Conservation (phyloP, 2,113 vertebrate genomes). For the Gadus macrocephalus region DNA sequence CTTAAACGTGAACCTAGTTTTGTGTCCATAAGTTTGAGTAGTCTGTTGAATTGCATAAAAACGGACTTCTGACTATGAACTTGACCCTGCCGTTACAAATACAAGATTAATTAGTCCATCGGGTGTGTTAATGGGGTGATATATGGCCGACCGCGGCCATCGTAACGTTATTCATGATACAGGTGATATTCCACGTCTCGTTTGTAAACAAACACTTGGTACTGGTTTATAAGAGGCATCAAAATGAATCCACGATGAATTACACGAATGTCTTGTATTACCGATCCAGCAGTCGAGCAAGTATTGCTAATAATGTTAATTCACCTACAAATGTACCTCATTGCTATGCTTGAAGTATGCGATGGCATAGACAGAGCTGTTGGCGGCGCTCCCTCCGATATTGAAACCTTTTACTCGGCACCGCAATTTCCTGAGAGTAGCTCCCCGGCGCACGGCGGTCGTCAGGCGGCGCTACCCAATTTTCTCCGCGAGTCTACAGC, state of each 20-base stretch:
- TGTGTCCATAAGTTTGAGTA: background rate
- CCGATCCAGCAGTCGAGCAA: background rate
- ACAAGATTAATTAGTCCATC: no score
- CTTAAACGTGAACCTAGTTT: background rate
- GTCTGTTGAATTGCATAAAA: background rate
- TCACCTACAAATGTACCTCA: background rate
- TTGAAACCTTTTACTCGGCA: conserved; percentile 56
- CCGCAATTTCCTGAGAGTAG: conserved; percentile 67
- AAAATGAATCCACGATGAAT: no score
- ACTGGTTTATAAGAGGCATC: no score
- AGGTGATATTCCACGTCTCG: no score
- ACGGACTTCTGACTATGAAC: background rate
- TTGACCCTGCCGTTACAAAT: background rate
- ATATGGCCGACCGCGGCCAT: no score
- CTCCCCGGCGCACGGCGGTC: conserved; percentile 69
- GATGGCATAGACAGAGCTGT: conserved; percentile 69
- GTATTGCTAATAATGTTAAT: background rate
- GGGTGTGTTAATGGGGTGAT: no score
- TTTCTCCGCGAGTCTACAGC: conserved; percentile 71
- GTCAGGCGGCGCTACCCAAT: conserved; percentile 81
- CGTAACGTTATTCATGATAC: no score
- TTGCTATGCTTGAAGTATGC: conserved; percentile 43
- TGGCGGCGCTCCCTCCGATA: conserved; percentile 74
- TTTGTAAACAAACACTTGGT: no score
- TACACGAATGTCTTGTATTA: no score